Conservation (phyloP, 2,797 vertebrate species). For the Crenuchus spilurus region DNA sequence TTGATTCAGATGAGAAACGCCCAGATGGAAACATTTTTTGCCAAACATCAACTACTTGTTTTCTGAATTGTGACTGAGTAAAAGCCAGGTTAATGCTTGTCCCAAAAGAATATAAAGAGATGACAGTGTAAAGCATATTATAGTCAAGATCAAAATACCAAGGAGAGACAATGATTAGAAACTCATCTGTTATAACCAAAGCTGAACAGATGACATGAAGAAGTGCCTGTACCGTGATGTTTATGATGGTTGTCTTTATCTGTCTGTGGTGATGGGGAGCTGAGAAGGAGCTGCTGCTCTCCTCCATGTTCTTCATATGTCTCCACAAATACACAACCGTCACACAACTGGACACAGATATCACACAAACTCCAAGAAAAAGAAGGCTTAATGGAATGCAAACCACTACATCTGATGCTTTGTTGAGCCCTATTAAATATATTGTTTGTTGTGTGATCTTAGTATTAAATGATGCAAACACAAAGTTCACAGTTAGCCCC, state of each 20-base stretch:
- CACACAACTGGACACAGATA: constrained; percentile 10
- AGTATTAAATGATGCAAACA: not conserved
- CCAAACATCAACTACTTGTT: not conserved
- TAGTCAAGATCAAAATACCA: rapidly evolving
- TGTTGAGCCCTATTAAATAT: not conserved
- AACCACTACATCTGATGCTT: not conserved
- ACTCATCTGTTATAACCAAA: not conserved
- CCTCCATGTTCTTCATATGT: constrained; percentile 15
- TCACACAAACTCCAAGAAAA: constrained; percentile 11
- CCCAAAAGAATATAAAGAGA: constrained; percentile 45
- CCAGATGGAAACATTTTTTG: not conserved
- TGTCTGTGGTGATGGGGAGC: constrained; percentile 33
- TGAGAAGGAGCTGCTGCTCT: not conserved
- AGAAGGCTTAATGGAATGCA: constrained; percentile 9
- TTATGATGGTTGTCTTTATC: constrained; percentile 52
- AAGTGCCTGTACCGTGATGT: constrained; percentile 15
- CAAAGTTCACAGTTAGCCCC: rapidly evolving
- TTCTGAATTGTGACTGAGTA: constrained; percentile 35
- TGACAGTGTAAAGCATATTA: constrained; percentile 8
- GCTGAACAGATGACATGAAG: constrained; percentile 28
- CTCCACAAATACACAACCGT: constrained; percentile 7
- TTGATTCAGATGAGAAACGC: not conserved
- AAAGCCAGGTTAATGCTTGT: constrained; percentile 39
- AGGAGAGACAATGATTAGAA: rapidly evolving
- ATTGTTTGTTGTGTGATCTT: not conserved